Conservation (phyloP, 2,113 vertebrate genomes). For the Fukomys damarensis region DNA sequence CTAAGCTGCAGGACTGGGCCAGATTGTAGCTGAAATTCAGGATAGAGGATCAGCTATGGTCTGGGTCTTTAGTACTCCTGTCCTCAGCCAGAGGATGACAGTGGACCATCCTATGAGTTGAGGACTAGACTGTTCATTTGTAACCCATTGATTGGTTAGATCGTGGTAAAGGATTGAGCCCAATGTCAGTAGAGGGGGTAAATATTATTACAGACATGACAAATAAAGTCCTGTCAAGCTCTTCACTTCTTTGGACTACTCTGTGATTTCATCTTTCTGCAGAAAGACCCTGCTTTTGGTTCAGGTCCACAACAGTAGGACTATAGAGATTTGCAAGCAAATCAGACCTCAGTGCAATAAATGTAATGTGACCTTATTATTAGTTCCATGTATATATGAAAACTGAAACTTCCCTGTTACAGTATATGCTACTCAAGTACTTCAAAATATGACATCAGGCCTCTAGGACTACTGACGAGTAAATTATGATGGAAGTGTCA, state of each 20-base stretch:
- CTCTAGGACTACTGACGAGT: not conserved
- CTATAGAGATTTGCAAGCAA: not conserved
- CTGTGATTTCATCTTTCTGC: no score
- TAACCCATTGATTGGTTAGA: not conserved
- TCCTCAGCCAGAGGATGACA: not conserved
- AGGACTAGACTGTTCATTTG: not conserved
- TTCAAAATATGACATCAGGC: not conserved
- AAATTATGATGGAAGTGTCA: not conserved
- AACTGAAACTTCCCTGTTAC: not conserved
- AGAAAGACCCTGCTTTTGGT: not conserved
- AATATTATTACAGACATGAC: not conserved
- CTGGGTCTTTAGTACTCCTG: fast-evolving
- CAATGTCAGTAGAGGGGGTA: not conserved
- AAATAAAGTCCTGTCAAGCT: not conserved
- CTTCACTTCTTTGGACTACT: not conserved
- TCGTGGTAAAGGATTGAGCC: not conserved
- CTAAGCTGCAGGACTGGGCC: not conserved
- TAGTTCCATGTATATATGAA: not conserved
- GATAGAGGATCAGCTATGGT: not conserved
- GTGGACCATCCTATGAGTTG: not conserved
- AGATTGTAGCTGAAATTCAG: not conserved
- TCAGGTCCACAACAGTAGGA: not conserved
- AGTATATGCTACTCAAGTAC: not conserved
- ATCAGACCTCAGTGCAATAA: not conserved
- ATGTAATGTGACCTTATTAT: not conserved